A percentile compares a stretch with the other conserved stretches of the same genome.
phyloP scores from a whole-genome alignment of 1,140 invertebrate species.

The Atopsyche davidsoni region DNA sequence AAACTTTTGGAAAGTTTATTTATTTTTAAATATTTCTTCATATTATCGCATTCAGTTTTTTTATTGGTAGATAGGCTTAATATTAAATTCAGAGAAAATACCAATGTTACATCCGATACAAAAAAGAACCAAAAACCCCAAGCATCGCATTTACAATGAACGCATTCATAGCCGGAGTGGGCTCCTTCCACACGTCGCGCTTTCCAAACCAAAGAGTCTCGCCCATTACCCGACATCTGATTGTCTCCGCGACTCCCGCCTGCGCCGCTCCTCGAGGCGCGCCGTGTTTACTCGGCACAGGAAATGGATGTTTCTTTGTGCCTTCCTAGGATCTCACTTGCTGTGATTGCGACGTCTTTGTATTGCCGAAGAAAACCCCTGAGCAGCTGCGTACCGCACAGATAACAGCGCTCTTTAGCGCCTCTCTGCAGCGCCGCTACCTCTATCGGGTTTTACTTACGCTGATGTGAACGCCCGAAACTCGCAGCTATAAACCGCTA shows the following conservation, averaged over 20 bases:
- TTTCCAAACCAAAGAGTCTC: no score
- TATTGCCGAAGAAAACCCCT: slow-evolving; percentile 10
- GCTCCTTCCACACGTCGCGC: not conserved
- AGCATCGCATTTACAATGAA: no score
- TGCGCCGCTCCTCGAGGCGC: not conserved
- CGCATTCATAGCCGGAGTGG: not conserved
- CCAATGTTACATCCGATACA: not conserved
- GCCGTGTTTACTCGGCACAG: slow-evolving; percentile 16
- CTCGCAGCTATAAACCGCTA: no score
- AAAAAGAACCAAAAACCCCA: not conserved
- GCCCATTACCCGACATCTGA: not conserved
- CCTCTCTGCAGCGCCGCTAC: no score
- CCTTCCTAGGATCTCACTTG: slow-evolving; percentile 17
- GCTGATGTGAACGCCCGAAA: no score
- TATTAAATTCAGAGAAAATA: not conserved
- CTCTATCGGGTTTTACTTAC: no score
- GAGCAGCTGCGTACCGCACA: no score
- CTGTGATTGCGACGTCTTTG: slow-evolving; percentile 23
- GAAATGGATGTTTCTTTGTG: slow-evolving; percentile 29
- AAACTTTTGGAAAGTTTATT: no score
- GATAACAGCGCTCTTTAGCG: no score
- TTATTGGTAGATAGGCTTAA: not conserved
- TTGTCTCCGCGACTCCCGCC: not conserved
- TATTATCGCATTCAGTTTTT: not conserved
- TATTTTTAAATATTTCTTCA: not conserved